Evolutionary conservation across 1,140 invertebrate genomes (phyloP).

Genomic region (Ceratosolen fusciceps): DNA sequence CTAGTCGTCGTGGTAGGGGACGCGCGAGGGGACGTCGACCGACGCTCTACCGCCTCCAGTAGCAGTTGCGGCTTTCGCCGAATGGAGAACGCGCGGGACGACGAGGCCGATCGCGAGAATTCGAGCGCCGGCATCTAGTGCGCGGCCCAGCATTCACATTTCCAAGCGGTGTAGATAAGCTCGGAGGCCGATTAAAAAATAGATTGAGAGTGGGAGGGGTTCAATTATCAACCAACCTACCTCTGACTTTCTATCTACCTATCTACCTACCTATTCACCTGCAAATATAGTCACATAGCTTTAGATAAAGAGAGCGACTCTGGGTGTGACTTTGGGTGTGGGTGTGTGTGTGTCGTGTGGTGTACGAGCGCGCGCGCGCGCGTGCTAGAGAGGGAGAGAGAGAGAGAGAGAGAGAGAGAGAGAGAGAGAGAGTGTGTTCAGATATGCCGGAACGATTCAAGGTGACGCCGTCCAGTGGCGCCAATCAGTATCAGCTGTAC

Average conservation of each 20-base stretch:
- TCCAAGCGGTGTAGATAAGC: too few species aligned
- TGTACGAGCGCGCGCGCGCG: too few species aligned
- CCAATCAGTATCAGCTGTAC: conserved; percentile 37
- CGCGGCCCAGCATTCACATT: not conserved
- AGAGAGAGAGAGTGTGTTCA: not conserved
- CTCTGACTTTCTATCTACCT: too few species aligned
- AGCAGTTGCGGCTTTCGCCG: not conserved
- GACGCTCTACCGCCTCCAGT: not conserved
- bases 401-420: not conserved
- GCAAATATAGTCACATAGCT: too few species aligned
- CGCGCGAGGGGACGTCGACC: not conserved
- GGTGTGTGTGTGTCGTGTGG: too few species aligned
- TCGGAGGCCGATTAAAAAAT: too few species aligned
- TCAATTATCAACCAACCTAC: too few species aligned
- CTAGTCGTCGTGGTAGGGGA: not conserved
- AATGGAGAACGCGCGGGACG: conserved; percentile 25
- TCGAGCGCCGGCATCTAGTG: not conserved
- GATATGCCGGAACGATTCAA: conserved; percentile 45
- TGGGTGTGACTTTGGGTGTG: too few species aligned
- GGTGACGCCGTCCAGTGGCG: conserved; percentile 33
- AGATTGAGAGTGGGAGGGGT: too few species aligned
- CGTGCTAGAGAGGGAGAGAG: too few species aligned
- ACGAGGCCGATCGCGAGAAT: not conserved
- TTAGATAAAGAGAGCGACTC: too few species aligned
- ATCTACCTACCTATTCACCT: too few species aligned